phyloP scores from a whole-genome alignment of 2,797 vertebrate species.

The Arctocebus calabarensis region DNA sequence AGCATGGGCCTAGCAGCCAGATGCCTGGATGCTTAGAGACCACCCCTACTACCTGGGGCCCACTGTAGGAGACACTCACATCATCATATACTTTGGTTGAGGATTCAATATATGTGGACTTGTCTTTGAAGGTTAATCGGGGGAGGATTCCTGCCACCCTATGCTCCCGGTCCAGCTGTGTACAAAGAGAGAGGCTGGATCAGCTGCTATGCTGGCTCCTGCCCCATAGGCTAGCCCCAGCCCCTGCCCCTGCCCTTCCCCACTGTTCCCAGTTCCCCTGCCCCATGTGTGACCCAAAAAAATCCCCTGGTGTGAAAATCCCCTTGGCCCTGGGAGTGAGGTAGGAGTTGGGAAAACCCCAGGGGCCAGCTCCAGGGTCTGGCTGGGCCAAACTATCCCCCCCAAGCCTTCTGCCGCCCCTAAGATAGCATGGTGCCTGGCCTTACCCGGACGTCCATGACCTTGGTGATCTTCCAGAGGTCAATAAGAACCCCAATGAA shows the following conservation, averaged over 20 bases:
- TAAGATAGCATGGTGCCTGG: rapidly evolving
- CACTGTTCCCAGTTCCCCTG: conserved; percentile 78
- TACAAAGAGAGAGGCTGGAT: not conserved
- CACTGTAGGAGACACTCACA: conserved; percentile 87
- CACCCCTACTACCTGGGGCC: not conserved
- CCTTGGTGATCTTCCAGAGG: conserved; percentile 99
- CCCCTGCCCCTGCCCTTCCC: conserved; percentile 53
- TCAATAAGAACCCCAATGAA: conserved; percentile 98
- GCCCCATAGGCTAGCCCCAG: not conserved
- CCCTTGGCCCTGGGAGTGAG: conserved; percentile 66
- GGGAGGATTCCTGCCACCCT: conserved; percentile 93
- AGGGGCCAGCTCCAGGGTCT: conserved; percentile 56
- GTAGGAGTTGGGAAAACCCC: conserved; percentile 72
- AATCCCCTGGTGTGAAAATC: conserved; percentile 79
- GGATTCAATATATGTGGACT: conserved; percentile 96
- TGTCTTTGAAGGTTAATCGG: conserved; percentile 93
- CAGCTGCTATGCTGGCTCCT: not conserved
- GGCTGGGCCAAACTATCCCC: not conserved
- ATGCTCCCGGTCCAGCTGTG: conserved; percentile 94
- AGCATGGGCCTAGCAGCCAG: not conserved
- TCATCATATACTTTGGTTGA: conserved; percentile 98
- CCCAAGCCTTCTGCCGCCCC: not conserved
- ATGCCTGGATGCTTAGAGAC: not conserved
- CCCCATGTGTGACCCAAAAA: conserved; percentile 72
- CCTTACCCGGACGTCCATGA: conserved; percentile 97